These are phyloP conservation scores for Sinodicranocentrus sp. DNA, from an alignment of 2,888 invertebrate species.

Conservation along the genomic window DNA sequence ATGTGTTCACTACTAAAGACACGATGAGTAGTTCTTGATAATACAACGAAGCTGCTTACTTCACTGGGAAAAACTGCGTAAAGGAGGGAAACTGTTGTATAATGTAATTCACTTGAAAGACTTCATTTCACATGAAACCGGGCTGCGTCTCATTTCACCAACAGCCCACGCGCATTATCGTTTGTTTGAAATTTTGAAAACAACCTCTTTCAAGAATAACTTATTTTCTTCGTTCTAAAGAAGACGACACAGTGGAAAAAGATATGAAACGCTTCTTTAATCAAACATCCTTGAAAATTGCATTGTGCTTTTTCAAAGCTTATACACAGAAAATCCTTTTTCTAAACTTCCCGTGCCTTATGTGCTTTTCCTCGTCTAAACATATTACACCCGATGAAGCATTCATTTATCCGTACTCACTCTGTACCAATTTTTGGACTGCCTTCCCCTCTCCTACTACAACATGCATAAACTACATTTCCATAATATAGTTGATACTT, in stretches of 20 bases:
- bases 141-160: neutral
- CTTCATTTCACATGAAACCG: no score
- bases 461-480: neutral
- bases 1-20: no score
- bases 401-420: no score
- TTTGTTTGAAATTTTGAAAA: neutral
- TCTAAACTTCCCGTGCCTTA: no score
- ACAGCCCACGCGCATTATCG: neutral
- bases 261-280: neutral
- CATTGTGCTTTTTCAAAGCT: neutral
- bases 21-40: no score
- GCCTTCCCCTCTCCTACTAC: neutral
- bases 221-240: neutral
- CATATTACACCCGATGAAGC: no score
- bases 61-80: no score
- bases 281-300: slow-evolving; percentile 7
- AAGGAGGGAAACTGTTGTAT: no score
- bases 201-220: neutral
- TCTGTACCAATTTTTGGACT: neutral
- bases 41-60: no score
- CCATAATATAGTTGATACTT: neutral
- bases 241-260: neutral
- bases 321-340: no score
- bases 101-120: no score
- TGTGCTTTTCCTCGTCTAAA: no score